These are phyloP conservation scores for Megalops atlanticus DNA, from an alignment of 2,113 vertebrate species.

Conservation along the genomic window DNA sequence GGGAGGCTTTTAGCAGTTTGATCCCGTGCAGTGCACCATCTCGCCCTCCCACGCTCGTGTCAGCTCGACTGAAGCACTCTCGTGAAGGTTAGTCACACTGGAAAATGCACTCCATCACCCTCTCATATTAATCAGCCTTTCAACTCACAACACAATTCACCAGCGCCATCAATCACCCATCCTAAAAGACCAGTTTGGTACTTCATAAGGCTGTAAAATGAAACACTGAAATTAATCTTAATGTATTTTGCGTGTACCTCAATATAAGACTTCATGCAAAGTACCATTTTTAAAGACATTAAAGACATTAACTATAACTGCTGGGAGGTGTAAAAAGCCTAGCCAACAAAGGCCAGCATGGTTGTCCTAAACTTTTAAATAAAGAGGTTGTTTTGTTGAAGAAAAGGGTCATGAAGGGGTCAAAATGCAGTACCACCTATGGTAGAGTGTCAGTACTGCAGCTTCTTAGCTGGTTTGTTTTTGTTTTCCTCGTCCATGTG, in stretches of 20 bases:
- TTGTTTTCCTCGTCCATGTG: too few relatives aligned
- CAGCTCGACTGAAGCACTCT: not conserved
- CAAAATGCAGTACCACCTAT: not conserved
- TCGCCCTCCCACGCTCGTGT: not conserved
- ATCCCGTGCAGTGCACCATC: not conserved
- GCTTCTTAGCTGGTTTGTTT: too few relatives aligned
- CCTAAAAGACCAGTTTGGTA: not conserved
- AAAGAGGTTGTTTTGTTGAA: not conserved
- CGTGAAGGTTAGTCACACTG: not conserved
- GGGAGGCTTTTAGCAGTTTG: not conserved
- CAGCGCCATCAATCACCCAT: not conserved
- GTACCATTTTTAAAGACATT: too few relatives aligned
- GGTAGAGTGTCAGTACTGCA: too few relatives aligned
- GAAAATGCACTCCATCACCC: not conserved
- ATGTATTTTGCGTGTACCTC: too few relatives aligned
- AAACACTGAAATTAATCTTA: too few relatives aligned
- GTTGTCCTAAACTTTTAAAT: not conserved
- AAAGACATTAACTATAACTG: not conserved
- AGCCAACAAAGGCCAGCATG: not conserved
- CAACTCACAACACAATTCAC: not conserved
- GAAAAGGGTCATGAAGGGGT: too few relatives aligned
- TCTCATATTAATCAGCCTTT: not conserved
- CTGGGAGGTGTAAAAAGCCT: not conserved
- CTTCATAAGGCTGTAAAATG: not conserved
- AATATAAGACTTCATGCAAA: too few relatives aligned